Evolutionary conservation across 2,113 vertebrate species (phyloP), one percentile per base, ranked within the genome.

Genomic region (Peromyscus californicus): DNA sequence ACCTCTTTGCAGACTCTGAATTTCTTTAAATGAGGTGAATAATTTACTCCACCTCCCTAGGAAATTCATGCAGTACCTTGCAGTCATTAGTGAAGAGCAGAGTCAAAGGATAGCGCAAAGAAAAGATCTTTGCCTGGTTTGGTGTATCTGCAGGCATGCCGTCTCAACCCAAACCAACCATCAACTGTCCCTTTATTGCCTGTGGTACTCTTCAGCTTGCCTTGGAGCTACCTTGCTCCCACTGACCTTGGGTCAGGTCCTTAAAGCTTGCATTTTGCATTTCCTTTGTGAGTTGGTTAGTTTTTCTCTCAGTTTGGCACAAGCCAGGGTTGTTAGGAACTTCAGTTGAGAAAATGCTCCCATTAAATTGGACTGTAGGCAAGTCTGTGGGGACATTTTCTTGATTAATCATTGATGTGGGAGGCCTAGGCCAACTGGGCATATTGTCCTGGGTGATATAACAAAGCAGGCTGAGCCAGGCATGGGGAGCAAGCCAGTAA

Each of bases 11-110:
- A 97, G 82, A 87, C 84, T 82, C 2, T 63, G 90, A 92, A 75
- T 82, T 96, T 88, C 67, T 84, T 61, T 39, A 94, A 92, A 85
- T 67, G 59, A 89, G 93, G 84, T 95, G 85, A 95, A 97, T 96
- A 86, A 94, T 93, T 92, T 86, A 95, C n/a, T 75, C 42, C 57
- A 91, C 51, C 59, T 94, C 65, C 65, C 70, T 69, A 93, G 72
- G 89, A 67, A 36, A 82, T 72, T 75, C 72, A 54, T 16, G 36
- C 8, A 79, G 83, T 54, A 70, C 76, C 7, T 76, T 88, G 69
- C 51, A 33, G 24, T 94, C 79, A 89, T 65, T 96, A 91, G 84
- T 31, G 67, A 70, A 92, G 21, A 91, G 16, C 51, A 39, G 48
- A 92, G 21, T 70, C 42, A 88, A 88, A 51, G 33, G 88, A 45